A percentile compares a stretch with the other conserved stretches of the same genome.
Conservation (phyloP, 2,888 invertebrate species). For the Rhaphigaster nebulosa region DNA sequence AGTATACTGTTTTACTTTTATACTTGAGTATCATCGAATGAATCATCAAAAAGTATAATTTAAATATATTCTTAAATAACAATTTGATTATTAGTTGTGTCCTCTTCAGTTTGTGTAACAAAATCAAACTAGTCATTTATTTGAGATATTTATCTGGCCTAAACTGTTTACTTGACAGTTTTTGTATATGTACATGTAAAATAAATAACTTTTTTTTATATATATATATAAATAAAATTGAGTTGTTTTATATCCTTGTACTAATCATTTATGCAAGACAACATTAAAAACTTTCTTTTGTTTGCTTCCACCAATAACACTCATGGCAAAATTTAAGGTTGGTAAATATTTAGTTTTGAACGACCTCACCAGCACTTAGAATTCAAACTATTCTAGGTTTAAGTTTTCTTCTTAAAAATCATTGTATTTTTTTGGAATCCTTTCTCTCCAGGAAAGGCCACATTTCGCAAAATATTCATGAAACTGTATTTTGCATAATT, state of each 20-base stretch:
- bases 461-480: no score
- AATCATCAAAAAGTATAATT: constrained; percentile 52
- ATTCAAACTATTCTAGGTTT: no score
- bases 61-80: not conserved
- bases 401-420: no score
- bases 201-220: constrained; percentile 34
- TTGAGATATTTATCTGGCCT: constrained; percentile 54
- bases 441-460: no score
- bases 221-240: constrained; percentile 1
- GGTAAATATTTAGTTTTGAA: no score
- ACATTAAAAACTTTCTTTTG: not conserved
- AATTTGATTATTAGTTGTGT: constrained; percentile 51
- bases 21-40: constrained; percentile 48
- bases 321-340: no score
- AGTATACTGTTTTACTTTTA: constrained; percentile 59
- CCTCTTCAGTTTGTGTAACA: constrained; percentile 43
- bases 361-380: no score
- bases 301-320: no score
- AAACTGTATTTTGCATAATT: no score
- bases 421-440: no score
- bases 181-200: constrained; percentile 23
- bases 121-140: constrained; percentile 62
- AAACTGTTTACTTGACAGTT: constrained; percentile 29
- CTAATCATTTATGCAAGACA: not conserved
- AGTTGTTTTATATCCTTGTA: not conserved